Base-by-base conservation (phyloP, 2,888 invertebrate genomes). In the Thereva nobilitata region DNA sequence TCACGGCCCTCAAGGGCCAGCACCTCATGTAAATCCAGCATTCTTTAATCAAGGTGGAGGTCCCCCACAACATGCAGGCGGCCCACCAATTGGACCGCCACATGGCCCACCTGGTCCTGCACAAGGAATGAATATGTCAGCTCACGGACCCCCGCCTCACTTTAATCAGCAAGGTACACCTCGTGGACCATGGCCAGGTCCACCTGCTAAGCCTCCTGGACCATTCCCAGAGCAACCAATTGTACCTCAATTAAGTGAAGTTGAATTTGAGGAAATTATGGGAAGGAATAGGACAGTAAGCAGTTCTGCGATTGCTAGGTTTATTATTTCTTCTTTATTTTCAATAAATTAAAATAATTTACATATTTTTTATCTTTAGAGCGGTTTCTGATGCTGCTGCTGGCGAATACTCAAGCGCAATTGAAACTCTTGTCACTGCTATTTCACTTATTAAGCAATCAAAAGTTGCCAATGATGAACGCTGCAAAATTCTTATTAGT, bases 251-350 rank as follows among this genome's bases (percentile, higher is more conserved):
- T 84, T 95, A 72, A 88, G 89, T 71, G 98, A 98, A 82, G 92
- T 91, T 44, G 99, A 99, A 83, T 97, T 97, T 83, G 98, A 99
- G 81, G 99, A 99, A 80, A 94, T 97, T 66, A 97, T 99, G 93
- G 89, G 92, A 67, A 87, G 98, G 71, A 99, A 99, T 83, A 87
- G 97, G 73, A 97, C 97, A 6, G 98, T 99, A 0, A 97, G 96
- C 44, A 96, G 96, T 72, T 95, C 95, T 63, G 99, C 99, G 12
- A 99, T 99, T 72, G 93, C 95, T 9, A 77, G 80, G 78, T 80
- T 67, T 53, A 69, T 57, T 9, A 40, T 10, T 50, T 9, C 7
- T 49, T 49, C 8, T 40, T 57, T 42, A 49, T 38, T 54, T 37
- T 23, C 3, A 56, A 47, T 23, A 45, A 10, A 47, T 10, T 10